Evolutionary conservation across 2,797 vertebrate genomes (phyloP).

Genomic region (Melopsittacus undulatus): DNA sequence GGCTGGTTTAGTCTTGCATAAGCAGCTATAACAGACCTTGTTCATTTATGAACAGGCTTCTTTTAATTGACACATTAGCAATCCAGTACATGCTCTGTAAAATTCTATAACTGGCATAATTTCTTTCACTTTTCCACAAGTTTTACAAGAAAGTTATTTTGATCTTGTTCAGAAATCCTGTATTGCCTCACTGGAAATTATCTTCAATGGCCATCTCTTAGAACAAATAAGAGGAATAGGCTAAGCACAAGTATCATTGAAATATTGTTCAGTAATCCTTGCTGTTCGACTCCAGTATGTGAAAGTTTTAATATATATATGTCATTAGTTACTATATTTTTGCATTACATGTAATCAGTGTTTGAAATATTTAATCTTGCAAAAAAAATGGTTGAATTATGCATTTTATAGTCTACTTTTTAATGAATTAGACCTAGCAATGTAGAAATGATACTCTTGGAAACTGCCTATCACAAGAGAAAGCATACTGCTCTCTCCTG

Average conservation of each 20-base stretch:
- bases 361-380: not conserved
- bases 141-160: not conserved
- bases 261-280: not conserved
- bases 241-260: not conserved
- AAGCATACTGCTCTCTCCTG: not conserved
- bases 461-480: not conserved
- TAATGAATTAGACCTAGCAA: not conserved
- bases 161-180: not conserved
- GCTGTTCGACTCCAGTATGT: not conserved
- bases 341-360: not conserved
- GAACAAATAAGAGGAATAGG: not conserved
- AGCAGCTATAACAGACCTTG: not conserved
- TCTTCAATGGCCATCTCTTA: not conserved
- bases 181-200: not conserved
- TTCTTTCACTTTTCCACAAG: not conserved
- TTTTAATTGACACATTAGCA: not conserved
- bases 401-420: not conserved
- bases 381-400: not conserved
- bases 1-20: not conserved
- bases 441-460: not conserved
- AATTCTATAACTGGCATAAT: not conserved
- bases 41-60: not conserved
- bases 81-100: not conserved
- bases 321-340: not conserved
- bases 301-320: not conserved